Base-by-base conservation (phyloP, 2,797 vertebrate species). In the Nothura maculosa region DNA sequence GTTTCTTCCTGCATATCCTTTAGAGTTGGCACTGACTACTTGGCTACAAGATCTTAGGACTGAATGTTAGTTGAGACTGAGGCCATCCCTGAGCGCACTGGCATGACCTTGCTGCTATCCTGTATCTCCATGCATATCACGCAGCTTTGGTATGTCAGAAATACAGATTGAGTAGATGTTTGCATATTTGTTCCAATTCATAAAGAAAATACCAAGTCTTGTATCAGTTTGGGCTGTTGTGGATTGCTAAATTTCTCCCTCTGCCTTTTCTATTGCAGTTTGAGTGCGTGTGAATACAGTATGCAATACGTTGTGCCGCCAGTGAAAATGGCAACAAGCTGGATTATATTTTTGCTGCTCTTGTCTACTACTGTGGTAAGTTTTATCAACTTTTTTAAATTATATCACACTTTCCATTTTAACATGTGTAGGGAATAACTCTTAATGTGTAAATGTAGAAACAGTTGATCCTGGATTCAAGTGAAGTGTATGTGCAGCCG, bases 341-440 rank as follows among this genome's bases (percentile, higher is more conserved):
- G 95, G 97, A 96, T 94, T 66, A 84, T 96, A 11, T 83, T 85
- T 58, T 96, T 98, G 66, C n/a, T 98, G 18, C 80, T 98, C 69
- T 97, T 98, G 72, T 92, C 85, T 9, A 79, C 97, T 67, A 87
- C 96, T 36, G 52, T 95, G 98, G 99, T 99, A 95, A 97, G 97
- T 92, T 84, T 47, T 69, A 86, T 7, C 10, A 52, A 24, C 76
- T 92, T 75, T 24, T 92, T 90, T 3, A 38, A 90, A 72, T 73
- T 18, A 54, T 38, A 36, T 85, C 20, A 4, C 36, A 16, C 11
- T 62, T 86, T 21, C 38, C 32, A 20, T 63, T 69, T 91, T 24
- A 43, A 78, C 74, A 76, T 9, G 9, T 32, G 11, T 89, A 66
- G 9, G 60, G 64, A 45, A 62, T 30, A 8, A 92, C 86, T 86